Conservation (phyloP, 2,888 invertebrate genomes). For the Andrena haemorrhoa region DNA sequence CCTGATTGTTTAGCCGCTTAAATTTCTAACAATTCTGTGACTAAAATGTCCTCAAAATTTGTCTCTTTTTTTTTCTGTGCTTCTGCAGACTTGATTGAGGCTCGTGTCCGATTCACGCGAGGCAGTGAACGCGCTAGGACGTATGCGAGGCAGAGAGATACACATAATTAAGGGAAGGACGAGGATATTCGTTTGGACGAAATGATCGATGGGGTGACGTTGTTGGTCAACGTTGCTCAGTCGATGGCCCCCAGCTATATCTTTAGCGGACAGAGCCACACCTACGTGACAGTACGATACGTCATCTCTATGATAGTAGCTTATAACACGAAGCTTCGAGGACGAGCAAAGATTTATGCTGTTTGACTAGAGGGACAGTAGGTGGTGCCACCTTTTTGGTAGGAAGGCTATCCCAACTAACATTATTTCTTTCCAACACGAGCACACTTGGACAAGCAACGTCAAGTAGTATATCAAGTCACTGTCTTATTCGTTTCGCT, state of each 20-base stretch:
- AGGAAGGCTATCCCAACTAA: too few species aligned
- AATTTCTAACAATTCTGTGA: too few species aligned
- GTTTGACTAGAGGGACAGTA: slow-evolving; percentile 29
- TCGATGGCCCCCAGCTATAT: slow-evolving; percentile 71
- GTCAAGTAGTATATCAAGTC: neutral
- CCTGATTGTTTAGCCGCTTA: too few species aligned
- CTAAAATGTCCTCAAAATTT: too few species aligned
- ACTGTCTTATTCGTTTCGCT: neutral
- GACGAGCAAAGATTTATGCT: slow-evolving; percentile 74
- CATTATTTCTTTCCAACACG: slow-evolving; percentile 1
- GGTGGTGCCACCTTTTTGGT: too few species aligned
- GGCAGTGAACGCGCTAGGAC: neutral
- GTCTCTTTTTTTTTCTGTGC: too few species aligned
- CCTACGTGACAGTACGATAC: slow-evolving; percentile 66
- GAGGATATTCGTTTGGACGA: slow-evolving; percentile 47
- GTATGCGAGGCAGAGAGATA: slow-evolving; percentile 40
- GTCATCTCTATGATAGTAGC: slow-evolving; percentile 68
- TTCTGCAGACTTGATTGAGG: too few species aligned
- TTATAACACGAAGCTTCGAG: slow-evolving; percentile 70
- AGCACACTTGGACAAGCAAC: neutral
- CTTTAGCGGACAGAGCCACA: slow-evolving; percentile 71
- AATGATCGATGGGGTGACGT: slow-evolving; percentile 68
- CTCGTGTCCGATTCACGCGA: too few species aligned
- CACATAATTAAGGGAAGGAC: slow-evolving; percentile 63
- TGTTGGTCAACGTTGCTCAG: slow-evolving; percentile 51